Evolutionary conservation across 1,140 invertebrate genomes (phyloP).

Genomic region (Bicyclus anynana): DNA sequence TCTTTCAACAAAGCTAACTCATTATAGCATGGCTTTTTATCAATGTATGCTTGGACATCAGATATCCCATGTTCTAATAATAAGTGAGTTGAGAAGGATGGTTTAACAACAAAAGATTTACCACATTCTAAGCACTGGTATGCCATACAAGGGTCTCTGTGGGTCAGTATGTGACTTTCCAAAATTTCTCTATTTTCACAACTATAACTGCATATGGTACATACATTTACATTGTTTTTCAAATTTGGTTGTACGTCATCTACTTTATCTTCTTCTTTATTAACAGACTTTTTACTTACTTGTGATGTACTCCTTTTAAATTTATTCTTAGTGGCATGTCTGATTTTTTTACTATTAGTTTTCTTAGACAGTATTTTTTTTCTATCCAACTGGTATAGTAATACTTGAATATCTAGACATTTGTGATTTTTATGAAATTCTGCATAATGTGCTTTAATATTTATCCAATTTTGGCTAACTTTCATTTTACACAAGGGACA

Average conservation of each 20-base stretch:
- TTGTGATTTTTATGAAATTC: conserved; percentile 44
- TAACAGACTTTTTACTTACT: neutral
- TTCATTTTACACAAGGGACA: conserved; percentile 53
- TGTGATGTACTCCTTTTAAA: conserved; percentile 7
- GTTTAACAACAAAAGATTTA: conserved; percentile 81
- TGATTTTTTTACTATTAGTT: conserved; percentile 23
- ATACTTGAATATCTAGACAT: conserved; percentile 53
- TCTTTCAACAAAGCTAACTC: conserved; percentile 70
- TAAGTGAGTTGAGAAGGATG: conserved; percentile 81
- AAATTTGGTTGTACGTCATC: too few species aligned
- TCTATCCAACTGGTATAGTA: conserved; percentile 37
- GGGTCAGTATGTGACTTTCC: conserved; percentile 76
- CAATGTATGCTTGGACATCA: conserved; percentile 78
- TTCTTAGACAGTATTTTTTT: conserved; percentile 31
- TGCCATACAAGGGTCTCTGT: conserved; percentile 78
- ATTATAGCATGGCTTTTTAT: conserved; percentile 77
- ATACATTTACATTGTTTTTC: conserved; percentile 61
- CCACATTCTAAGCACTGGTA: conserved; percentile 84
- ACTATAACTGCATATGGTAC: conserved; percentile 75
- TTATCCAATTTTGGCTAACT: conserved; percentile 46
- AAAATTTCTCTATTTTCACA: conserved; percentile 69
- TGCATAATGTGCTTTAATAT: conserved; percentile 55
- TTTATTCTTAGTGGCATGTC: conserved; percentile 13
- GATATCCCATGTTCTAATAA: conserved; percentile 79
- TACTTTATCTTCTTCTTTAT: neutral